phyloP scores from a whole-genome alignment of 1,140 invertebrate genomes.

The Drosophila setifemur region DNA sequence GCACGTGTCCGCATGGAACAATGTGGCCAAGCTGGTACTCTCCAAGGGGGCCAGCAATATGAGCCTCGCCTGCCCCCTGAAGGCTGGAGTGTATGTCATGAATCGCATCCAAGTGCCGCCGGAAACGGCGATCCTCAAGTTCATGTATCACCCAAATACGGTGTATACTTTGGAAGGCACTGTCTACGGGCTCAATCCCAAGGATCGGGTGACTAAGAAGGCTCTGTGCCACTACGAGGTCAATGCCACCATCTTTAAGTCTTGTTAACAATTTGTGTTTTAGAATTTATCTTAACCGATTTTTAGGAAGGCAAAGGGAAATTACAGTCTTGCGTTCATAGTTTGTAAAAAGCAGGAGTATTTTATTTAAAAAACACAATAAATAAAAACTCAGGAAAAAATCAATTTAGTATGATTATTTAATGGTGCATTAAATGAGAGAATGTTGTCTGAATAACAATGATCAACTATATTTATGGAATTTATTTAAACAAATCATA shows the following conservation, averaged over 20 bases:
- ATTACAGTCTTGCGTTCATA: too few relatives aligned
- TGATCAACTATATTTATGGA: too few relatives aligned
- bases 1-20: conserved; percentile 64
- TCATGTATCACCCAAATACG: conserved; percentile 74
- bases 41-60: conserved; percentile 59
- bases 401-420: too few relatives aligned
- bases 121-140: conserved; percentile 65
- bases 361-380: too few relatives aligned
- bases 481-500: too few relatives aligned
- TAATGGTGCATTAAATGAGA: too few relatives aligned
- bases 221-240: conserved; percentile 63
- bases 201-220: conserved; percentile 36
- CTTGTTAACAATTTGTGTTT: conserved; percentile 35
- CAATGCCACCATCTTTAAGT: conserved; percentile 66
- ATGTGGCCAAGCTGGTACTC: conserved; percentile 56
- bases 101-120: conserved; percentile 66
- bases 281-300: not conserved
- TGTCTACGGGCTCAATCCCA: conserved; percentile 43
- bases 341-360: too few relatives aligned
- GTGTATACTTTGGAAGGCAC: conserved; percentile 58
- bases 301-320: too few relatives aligned
- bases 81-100: conserved; percentile 61
- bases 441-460: too few relatives aligned
- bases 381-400: too few relatives aligned
- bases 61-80: conserved; percentile 65